Percentiles rank a stretch among this genome's conserved stretches.
Conservation (phyloP, 2,888 invertebrate genomes). For the Amiota minor region DNA sequence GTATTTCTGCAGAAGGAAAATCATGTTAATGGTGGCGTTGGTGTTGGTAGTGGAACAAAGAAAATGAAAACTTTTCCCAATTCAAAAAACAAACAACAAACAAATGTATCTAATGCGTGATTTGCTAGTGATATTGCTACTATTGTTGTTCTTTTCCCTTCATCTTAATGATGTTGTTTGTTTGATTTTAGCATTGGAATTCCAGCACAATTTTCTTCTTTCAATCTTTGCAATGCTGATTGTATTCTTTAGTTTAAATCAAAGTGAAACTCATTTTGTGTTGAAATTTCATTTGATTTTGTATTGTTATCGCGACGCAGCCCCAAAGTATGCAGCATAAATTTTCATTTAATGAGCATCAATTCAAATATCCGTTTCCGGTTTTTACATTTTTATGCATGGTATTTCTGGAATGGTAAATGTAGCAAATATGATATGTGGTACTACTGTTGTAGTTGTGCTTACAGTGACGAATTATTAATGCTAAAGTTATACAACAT, state of each 20-base stretch:
- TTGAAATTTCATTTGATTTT: not conserved
- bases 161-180: constrained; percentile 47
- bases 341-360: constrained; percentile 48
- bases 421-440: too few species aligned
- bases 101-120: constrained; percentile 51
- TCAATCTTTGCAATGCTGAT: not conserved
- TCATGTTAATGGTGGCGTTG: not conserved
- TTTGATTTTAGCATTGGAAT: constrained; percentile 28
- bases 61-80: constrained; percentile 32
- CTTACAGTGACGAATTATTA: constrained; percentile 5
- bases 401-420: too few species aligned
- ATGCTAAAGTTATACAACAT: not conserved
- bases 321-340: constrained; percentile 37
- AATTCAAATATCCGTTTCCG: constrained; percentile 51
- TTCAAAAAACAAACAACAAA: not conserved
- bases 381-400: constrained; percentile 7
- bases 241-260: not conserved
- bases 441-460: too few species aligned
- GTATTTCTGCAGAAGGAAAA: not conserved
- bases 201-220: constrained; percentile 24
- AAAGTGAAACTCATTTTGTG: not conserved
- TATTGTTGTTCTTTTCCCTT: too few species aligned
- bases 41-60: too few species aligned
- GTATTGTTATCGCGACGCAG: constrained; percentile 7
- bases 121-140: constrained; percentile 47